phyloP scores from a whole-genome alignment of 2,888 invertebrate species.

The Chrysotoxum bicinctum region DNA sequence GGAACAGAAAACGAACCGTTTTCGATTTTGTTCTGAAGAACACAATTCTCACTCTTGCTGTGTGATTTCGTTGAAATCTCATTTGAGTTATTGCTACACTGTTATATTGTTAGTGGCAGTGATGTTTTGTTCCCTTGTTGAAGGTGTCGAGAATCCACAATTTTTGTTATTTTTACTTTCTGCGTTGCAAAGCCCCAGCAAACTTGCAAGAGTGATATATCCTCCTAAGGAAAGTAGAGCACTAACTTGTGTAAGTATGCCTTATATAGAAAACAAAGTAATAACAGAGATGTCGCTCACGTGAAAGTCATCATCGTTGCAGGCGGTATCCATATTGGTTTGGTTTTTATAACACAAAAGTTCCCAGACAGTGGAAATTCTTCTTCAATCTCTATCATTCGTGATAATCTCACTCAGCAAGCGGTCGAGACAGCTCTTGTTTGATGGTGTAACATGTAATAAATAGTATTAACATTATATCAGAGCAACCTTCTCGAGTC shows the following conservation, averaged over 20 bases:
- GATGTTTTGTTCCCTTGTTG: conserved; percentile 41
- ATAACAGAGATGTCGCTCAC: conserved; percentile 62
- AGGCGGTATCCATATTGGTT: conserved; percentile 55
- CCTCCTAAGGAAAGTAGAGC: neutral
- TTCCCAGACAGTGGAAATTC: neutral
- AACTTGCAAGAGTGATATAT: neutral
- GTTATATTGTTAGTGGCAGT: conserved; percentile 26
- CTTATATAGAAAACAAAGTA: conserved; percentile 35
- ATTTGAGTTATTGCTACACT: conserved; percentile 67
- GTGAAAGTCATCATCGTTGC: conserved; percentile 67
- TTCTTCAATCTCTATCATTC: conserved; percentile 37
- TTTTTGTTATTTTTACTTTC: conserved; percentile 1
- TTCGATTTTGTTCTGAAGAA: neutral
- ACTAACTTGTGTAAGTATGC: neutral
- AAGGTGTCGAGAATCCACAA: conserved; percentile 65
- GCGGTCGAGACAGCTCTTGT: neutral
- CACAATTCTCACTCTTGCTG: conserved; percentile 19
- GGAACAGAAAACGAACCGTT: conserved; percentile 30
- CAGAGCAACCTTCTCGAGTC: neutral
- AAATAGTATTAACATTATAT: neutral
- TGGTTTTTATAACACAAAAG: conserved; percentile 57
- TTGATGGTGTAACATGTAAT: conserved; percentile 30
- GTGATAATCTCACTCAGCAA: conserved; percentile 22
- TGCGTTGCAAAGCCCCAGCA: neutral
- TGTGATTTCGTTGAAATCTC: conserved; percentile 61